Base-by-base conservation (phyloP, 2,113 vertebrate genomes). In the Cottus gobio region DNA sequence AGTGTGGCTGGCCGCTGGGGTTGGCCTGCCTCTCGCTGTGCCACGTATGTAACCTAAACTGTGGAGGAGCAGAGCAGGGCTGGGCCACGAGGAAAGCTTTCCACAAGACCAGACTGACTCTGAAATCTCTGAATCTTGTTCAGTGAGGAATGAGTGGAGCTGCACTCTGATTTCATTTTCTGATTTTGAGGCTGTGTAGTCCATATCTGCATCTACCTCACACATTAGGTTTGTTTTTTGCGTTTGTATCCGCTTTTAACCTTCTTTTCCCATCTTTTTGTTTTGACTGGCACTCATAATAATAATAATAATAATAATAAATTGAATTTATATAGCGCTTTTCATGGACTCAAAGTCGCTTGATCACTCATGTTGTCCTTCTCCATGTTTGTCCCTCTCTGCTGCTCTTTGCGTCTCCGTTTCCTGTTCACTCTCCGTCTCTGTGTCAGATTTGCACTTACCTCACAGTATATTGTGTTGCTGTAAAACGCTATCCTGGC, bases 1-100 rank as follows among this genome's bases (percentile, higher is more conserved):
- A 71, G 64, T 1, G 22, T 36, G 31, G 60, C 84, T 89, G 77
- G 81, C 79, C 31, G 60, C 71, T 71, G 75, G 88, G 54, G 58
- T 80, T 80, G 81, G 85, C 81, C 79, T 71, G 75, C 62, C 83
- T 85, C 42, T 67, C 34, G 0, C 64, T 80, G 70, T 89, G 86
- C 87, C 85, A 89, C 79, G 81, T 89, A 85, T 90, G 85, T 87
- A 87, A 92, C 86, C 87, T 72, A 87, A 88, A 88, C 86, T 85
- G 80, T 72, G 54, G 54, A 78, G 48, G 63, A 71, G 76, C 86
- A 73, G 42, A 71, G 80, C 82, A 52, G 82, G 74, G 74, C 80
- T 37, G 85, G 72, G 85, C 78, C 64, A 70, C 5, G 37, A 78
- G 73, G 24, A 71, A 83, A 74, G 80, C 75, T 84, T 80, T 90